phyloP scores from a whole-genome alignment of 1,140 invertebrate species.

The Archivesica marissinica region DNA sequence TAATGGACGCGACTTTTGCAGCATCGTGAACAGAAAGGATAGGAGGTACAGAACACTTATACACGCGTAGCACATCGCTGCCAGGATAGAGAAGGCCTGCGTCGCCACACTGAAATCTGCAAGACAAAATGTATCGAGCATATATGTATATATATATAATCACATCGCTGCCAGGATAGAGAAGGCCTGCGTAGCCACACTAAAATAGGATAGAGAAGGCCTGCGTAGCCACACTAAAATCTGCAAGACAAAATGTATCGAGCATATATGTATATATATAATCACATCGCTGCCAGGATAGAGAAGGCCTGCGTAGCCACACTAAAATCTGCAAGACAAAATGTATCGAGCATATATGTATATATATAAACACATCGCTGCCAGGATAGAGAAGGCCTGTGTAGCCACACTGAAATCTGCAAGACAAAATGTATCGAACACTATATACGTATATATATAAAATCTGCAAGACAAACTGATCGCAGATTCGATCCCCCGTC shows the following conservation, averaged over 20 bases:
- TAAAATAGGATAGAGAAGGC: constrained; percentile 72
- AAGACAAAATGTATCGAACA: no score
- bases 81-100: constrained; percentile 70
- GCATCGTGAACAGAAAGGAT: constrained; percentile 55
- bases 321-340: constrained; percentile 73
- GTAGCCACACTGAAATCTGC: constrained; percentile 72
- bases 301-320: constrained; percentile 71
- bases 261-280: no score
- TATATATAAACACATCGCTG: constrained; percentile 70
- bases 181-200: constrained; percentile 69
- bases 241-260: no score
- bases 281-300: constrained; percentile 69
- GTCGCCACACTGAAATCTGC: constrained; percentile 72
- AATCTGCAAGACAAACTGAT: no score
- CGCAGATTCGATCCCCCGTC: no score
- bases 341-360: no score
- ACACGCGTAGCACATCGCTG: constrained; percentile 67
- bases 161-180: constrained; percentile 70
- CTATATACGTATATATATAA: no score
- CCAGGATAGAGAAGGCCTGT: constrained; percentile 70
- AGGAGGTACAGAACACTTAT: constrained; percentile 66
- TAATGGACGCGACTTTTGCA: constrained; percentile 60
- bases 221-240: constrained; percentile 70
- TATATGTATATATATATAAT: no score
- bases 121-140: no score